Percentiles rank a stretch among this genome's conserved stretches.
Conservation (phyloP, 2,797 vertebrate species). For the Miopithecus talapoin region DNA sequence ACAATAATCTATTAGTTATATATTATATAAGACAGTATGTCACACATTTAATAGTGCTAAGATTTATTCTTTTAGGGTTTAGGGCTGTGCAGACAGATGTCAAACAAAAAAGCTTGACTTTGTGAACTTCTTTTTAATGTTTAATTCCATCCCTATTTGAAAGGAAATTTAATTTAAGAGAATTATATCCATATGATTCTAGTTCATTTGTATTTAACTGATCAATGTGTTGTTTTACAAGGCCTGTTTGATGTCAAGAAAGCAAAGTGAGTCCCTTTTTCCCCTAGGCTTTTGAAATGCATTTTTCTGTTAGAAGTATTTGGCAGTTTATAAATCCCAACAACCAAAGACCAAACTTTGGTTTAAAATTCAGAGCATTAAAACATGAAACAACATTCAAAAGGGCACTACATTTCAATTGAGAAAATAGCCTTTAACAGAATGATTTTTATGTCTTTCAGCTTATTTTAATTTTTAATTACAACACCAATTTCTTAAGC, state of each 20-base stretch:
- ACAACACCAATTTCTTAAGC: conserved; percentile 50
- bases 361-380: conserved; percentile 64
- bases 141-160: conserved; percentile 77
- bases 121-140: conserved; percentile 72
- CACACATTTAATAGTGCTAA: conserved; percentile 29
- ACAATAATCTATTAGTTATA: conserved; percentile 20
- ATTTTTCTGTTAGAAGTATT: conserved; percentile 71
- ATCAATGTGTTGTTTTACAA: conserved; percentile 79
- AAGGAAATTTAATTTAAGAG: conserved; percentile 79
- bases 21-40: conserved; percentile 31
- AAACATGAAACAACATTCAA: conserved; percentile 30
- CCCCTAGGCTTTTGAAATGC: conserved; percentile 72
- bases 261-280: conserved; percentile 66
- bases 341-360: conserved; percentile 58
- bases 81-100: conserved; percentile 58
- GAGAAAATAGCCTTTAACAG: conserved; percentile 36
- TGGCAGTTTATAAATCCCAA: conserved; percentile 75
- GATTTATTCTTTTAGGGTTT: conserved; percentile 61
- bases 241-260: conserved; percentile 76
- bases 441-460: conserved; percentile 50
- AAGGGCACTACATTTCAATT: conserved; percentile 61
- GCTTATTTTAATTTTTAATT: conserved; percentile 66
- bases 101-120: conserved; percentile 64
- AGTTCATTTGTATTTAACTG: conserved; percentile 77
- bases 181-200: conserved; percentile 79